Evolutionary conservation across 1,140 invertebrate genomes (phyloP), one percentile per base, ranked within the genome.

Genomic region (Chlorops oryzae): DNA sequence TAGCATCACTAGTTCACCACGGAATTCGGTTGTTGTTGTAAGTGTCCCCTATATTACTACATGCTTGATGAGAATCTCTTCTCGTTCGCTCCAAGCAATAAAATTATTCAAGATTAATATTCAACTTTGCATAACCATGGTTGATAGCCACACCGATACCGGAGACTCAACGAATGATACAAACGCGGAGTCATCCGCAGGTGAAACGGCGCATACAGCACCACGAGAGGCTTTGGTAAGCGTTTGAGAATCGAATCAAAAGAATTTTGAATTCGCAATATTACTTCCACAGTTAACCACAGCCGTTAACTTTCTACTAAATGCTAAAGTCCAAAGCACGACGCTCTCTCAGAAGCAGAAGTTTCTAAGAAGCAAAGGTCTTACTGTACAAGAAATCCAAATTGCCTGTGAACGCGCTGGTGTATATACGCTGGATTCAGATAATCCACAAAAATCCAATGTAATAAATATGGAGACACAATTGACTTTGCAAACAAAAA

Each of bases 291-390:
- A 89, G 88, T 81, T 93, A 47, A 81, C 80, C 49, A 91, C 89
- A 22, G 90, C 90, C 25, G 82, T 92, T 9, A 89, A 87, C 60
- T 93, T 93, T 75, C 72, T 93, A 27, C 81, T 85, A 69, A 91
- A 92, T 75, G 86, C 86, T 24, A 88, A 85, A 70, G 87, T 93
- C 3, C 77, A 80, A 35, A 72, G 78, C 47, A 89, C 84, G 65
- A 82, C 88, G 0, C 59, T 87, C 27, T 76, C 80, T 40, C 82
- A 88, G 59, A 90, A 88, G 63, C 82, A 87, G 64, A 77, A 82
- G 54, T 93, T 93, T 75, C 74, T 93, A 5, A 78, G 81, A 57
- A 81, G 79, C 52, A 92, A 92, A 76, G 90, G 90, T 47, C 72
- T 90, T 2, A 85, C 84, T 0, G 80, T 87, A n/a, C 71, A 79